Conservation (phyloP, 2,888 invertebrate genomes). For the Drosophila borealis region DNA sequence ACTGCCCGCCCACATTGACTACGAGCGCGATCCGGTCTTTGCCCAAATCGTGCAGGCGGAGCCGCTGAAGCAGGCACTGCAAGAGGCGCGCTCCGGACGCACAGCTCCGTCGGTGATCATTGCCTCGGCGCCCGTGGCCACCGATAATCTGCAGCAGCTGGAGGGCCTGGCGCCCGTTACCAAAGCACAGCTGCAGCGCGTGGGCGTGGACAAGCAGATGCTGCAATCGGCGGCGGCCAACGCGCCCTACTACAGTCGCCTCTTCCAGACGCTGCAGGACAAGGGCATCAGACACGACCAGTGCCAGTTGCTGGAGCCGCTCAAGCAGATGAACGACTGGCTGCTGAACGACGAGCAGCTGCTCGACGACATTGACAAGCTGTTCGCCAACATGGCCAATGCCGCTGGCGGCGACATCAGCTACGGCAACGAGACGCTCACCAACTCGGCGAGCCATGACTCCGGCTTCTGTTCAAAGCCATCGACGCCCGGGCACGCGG, state of each 20-base stretch:
- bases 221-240: slow-evolving; percentile 87
- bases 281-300: slow-evolving; percentile 86
- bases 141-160: slow-evolving; percentile 82
- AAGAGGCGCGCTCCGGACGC: slow-evolving; percentile 57
- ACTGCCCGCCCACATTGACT: slow-evolving; percentile 80
- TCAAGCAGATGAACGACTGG: slow-evolving; percentile 86
- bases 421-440: slow-evolving; percentile 64
- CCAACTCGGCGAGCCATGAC: slow-evolving; percentile 81
- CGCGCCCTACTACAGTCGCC: slow-evolving; percentile 87
- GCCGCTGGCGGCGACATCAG: slow-evolving; percentile 53
- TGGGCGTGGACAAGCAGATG: slow-evolving; percentile 86
- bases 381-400: slow-evolving; percentile 85
- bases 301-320: slow-evolving; percentile 87
- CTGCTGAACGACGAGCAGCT: slow-evolving; percentile 86
- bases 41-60: slow-evolving; percentile 82
- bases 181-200: slow-evolving; percentile 86
- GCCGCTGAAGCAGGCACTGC: slow-evolving; percentile 75
- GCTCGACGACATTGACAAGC: slow-evolving; percentile 86
- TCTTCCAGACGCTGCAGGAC: slow-evolving; percentile 86
- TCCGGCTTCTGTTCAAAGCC: slow-evolving; percentile 84
- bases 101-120: slow-evolving; percentile 48
- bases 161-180: slow-evolving; percentile 85
- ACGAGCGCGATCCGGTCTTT: slow-evolving; percentile 83
- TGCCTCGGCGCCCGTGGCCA: slow-evolving; percentile 39
- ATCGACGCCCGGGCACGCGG: slow-evolving; percentile 80